A percentile compares a stretch with the other conserved stretches of the same genome.
phyloP scores from a whole-genome alignment of 2,113 vertebrate genomes.

The Malurus alboscapulatus region DNA sequence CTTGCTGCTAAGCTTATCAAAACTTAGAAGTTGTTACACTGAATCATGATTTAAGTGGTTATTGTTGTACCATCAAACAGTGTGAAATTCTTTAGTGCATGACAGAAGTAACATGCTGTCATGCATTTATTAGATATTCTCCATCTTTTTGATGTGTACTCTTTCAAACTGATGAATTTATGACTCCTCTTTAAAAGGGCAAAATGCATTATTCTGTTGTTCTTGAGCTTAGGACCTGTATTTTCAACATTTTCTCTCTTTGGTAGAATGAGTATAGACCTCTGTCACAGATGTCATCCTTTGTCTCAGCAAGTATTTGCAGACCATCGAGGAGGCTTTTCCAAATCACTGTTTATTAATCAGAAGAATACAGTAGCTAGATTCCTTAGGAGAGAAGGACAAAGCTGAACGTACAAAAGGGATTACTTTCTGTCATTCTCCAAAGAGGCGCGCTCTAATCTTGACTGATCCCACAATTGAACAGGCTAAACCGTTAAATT shows the following conservation, averaged over 20 bases:
- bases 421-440: conserved; percentile 21
- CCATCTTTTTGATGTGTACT: background rate
- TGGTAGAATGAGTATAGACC: background rate
- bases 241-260: background rate
- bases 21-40: background rate
- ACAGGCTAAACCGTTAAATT: background rate
- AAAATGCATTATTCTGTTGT: background rate
- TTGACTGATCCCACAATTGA: background rate
- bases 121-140: background rate
- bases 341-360: conserved; percentile 37
- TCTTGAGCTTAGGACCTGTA: background rate
- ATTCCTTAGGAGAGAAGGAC: background rate
- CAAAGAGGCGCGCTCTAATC: background rate
- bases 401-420: conserved; percentile 17
- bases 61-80: background rate
- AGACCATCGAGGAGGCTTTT: background rate
- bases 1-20: background rate
- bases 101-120: background rate
- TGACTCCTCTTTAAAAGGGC: background rate
- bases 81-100: background rate
- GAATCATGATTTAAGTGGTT: background rate
- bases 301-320: conserved; percentile 14
- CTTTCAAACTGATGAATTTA: background rate
- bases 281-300: conserved; percentile 15
- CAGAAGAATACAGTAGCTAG: conserved; percentile 21